These are phyloP conservation scores for Rugalucina vietnamica DNA, from an alignment of 2,888 invertebrate species.

Conservation along the genomic window DNA sequence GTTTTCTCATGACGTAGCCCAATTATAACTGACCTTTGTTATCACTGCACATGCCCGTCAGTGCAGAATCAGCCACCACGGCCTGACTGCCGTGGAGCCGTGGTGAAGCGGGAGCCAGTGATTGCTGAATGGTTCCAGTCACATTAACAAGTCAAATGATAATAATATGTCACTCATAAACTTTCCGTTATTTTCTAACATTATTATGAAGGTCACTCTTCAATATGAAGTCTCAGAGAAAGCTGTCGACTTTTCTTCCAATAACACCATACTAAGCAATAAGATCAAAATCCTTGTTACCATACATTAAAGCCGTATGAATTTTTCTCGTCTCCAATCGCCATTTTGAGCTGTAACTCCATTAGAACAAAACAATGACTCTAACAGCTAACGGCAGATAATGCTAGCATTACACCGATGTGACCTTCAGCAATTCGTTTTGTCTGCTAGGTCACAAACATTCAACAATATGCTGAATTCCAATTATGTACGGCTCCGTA, in stretches of 20 bases:
- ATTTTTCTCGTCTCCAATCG: background rate
- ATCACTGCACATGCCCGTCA: constrained; percentile 59
- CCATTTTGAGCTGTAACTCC: constrained; percentile 2
- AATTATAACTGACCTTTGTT: constrained; percentile 43
- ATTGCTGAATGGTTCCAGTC: constrained; percentile 43
- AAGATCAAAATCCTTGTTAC: background rate
- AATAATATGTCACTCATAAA: background rate
- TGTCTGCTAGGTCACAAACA: constrained; percentile 28
- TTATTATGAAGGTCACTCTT: constrained; percentile 32
- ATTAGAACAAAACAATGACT: constrained; percentile 24
- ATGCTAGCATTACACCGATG: constrained; percentile 46
- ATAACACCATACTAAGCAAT: background rate
- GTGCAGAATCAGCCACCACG: constrained; percentile 40
- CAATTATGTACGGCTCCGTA: background rate
- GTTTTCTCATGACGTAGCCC: no score
- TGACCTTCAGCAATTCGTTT: constrained; percentile 57
- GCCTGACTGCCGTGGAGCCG: constrained; percentile 30
- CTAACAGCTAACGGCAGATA: no score
- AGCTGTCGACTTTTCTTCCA: background rate
- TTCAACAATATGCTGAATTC: background rate
- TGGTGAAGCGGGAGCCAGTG: constrained; percentile 56
- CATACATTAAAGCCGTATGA: background rate
- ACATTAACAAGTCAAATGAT: constrained; percentile 35
- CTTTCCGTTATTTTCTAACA: constrained; percentile 11
- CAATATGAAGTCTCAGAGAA: background rate